Evolutionary conservation across 2,797 vertebrate species (phyloP).

Genomic region (Sebastes matsubarae): DNA sequence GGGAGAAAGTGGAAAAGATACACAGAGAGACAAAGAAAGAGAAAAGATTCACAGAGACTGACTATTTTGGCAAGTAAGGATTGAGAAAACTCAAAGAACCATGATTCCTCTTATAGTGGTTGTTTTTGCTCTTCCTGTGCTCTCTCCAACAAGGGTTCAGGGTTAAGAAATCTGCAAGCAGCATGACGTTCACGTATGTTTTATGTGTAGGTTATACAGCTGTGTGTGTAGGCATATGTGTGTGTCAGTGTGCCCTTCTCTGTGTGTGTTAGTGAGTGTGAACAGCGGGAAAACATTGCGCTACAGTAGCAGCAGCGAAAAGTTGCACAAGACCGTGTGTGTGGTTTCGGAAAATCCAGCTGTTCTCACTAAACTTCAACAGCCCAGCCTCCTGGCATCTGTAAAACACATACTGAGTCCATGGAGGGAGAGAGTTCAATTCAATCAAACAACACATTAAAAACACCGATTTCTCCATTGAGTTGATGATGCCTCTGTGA

Average conservation of each 20-base stretch:
- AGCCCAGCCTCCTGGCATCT: constrained; percentile 24
- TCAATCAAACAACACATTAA: constrained; percentile 22
- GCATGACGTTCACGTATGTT: not conserved
- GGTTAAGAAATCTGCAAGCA: constrained; percentile 27
- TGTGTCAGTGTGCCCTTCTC: not conserved
- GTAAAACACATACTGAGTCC: constrained; percentile 29
- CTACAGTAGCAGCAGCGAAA: constrained; percentile 21
- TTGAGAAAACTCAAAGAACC: not conserved
- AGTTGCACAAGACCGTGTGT: not conserved
- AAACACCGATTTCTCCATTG: not conserved
- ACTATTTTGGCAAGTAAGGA: not conserved
- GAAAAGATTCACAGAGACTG: not conserved
- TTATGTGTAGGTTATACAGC: not conserved
- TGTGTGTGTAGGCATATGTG: not conserved
- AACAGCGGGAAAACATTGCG: not conserved
- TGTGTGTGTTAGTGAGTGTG: constrained; percentile 1
- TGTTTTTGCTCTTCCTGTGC: not conserved
- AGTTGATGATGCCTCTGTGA: not conserved
- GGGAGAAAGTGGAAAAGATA: not conserved
- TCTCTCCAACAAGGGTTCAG: not conserved
- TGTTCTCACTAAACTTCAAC: constrained; percentile 32
- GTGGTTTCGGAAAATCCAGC: constrained; percentile 20
- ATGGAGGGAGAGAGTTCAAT: constrained; percentile 17
- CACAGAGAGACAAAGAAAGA: not conserved
- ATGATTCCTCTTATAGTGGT: not conserved